Percentiles rank a stretch among this genome's conserved stretches.
Conservation (phyloP, 1,140 invertebrate genomes). For the Ridgeia piscesae region DNA sequence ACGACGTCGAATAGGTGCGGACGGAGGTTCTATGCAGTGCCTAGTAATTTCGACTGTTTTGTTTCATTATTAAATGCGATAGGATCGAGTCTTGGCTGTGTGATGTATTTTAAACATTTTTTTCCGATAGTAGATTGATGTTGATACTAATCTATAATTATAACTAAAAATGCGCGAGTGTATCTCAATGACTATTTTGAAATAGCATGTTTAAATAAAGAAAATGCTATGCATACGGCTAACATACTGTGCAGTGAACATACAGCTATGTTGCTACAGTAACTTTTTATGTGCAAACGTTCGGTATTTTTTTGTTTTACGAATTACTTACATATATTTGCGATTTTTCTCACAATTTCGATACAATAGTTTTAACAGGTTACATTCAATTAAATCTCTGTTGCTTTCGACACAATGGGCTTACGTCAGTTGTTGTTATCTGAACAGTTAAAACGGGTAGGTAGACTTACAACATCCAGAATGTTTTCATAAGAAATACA, state of each 20-base stretch:
- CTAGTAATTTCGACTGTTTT: not conserved
- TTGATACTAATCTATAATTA: no score
- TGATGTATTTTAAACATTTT: not conserved
- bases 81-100: not conserved
- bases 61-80: not conserved
- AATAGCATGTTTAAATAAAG: not conserved
- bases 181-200: not conserved
- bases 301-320: not conserved
- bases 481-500: no score
- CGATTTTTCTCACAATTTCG: not conserved
- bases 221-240: no score
- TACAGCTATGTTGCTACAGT: no score
- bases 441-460: not conserved
- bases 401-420: not conserved
- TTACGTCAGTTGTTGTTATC: not conserved
- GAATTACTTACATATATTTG: not conserved
- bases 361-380: not conserved
- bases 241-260: no score
- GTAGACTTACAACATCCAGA: no score
- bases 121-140: not conserved
- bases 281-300: no score
- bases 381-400: not conserved
- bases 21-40: not conserved
- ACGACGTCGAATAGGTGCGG: not conserved
- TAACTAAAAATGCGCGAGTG: not conserved